Conservation (phyloP, 2,113 vertebrate species). For the Pterophyllum scalare region DNA sequence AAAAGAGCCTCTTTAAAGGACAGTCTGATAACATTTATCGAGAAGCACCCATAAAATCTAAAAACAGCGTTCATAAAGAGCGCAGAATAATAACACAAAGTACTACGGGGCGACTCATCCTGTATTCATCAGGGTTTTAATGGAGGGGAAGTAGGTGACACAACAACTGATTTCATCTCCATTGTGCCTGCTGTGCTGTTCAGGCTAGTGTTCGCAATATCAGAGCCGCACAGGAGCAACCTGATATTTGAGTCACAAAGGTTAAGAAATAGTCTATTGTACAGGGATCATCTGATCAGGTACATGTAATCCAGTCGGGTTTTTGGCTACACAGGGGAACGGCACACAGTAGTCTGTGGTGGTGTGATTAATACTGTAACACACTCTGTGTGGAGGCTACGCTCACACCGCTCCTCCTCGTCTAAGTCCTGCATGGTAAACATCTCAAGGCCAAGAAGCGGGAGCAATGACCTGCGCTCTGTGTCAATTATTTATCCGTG, state of each 20-base stretch:
- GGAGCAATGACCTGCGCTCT: neutral
- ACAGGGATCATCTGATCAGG: neutral
- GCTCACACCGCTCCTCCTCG: neutral
- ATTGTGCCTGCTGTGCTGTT: neutral
- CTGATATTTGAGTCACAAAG: neutral
- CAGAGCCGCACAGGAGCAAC: neutral
- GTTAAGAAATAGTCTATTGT: neutral
- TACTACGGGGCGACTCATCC: neutral
- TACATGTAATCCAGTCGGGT: neutral
- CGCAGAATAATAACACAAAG: neutral
- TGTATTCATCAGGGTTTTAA: neutral
- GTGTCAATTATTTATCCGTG: neutral
- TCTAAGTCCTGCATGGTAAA: neutral
- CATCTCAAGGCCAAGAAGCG: neutral
- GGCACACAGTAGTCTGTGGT: neutral
- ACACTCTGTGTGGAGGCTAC: neutral
- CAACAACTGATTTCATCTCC: neutral
- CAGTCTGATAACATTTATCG: neutral
- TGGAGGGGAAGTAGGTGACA: neutral
- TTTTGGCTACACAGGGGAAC: neutral
- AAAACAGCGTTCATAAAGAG: neutral
- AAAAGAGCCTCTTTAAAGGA: too few species aligned
- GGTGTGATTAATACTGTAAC: neutral
- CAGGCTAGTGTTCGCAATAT: neutral
- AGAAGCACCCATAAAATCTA: neutral